A percentile compares a stretch with the other conserved stretches of the same genome.
Conservation (phyloP, 2,888 invertebrate species). For the Trichogramma evanescens region DNA sequence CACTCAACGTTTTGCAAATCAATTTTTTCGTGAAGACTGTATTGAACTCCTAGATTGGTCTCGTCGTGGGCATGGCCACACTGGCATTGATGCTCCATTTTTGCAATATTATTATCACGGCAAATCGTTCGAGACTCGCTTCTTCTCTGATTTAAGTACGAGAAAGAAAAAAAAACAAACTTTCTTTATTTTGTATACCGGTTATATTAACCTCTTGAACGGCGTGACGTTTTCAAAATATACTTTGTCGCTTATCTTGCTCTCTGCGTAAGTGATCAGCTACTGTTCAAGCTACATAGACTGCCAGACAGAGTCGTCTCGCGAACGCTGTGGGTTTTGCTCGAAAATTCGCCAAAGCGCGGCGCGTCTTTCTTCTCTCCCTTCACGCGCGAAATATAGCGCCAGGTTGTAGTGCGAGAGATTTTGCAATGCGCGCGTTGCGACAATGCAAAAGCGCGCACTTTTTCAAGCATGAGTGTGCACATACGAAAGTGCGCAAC, state of each 20-base stretch:
- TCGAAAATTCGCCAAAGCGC: constrained; percentile 3
- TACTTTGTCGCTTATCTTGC: background rate
- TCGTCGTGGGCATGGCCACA: constrained; percentile 35
- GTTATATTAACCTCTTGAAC: constrained; percentile 1
- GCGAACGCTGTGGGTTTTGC: background rate
- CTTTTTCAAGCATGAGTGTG: too few relatives aligned
- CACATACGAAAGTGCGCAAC: too few relatives aligned
- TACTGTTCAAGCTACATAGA: background rate
- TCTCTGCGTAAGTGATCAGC: background rate
- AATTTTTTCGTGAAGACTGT: constrained; percentile 83
- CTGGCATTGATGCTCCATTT: constrained; percentile 34
- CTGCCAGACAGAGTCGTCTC: background rate
- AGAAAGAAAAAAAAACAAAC: background rate
- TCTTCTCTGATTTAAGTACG: background rate
- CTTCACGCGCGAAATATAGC: background rate
- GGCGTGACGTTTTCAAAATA: constrained; percentile 1
- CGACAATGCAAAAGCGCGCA: too few relatives aligned
- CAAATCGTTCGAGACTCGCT: background rate
- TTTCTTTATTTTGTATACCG: background rate
- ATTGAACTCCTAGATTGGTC: constrained; percentile 65
- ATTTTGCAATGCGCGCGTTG: too few relatives aligned
- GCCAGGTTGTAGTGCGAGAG: background rate
- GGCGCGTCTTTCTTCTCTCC: background rate
- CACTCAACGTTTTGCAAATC: constrained; percentile 81
- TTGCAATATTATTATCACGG: too few relatives aligned